These are phyloP conservation scores for Fissipunctia ypsillon DNA, from an alignment of 2,888 invertebrate genomes.

Conservation along the genomic window DNA sequence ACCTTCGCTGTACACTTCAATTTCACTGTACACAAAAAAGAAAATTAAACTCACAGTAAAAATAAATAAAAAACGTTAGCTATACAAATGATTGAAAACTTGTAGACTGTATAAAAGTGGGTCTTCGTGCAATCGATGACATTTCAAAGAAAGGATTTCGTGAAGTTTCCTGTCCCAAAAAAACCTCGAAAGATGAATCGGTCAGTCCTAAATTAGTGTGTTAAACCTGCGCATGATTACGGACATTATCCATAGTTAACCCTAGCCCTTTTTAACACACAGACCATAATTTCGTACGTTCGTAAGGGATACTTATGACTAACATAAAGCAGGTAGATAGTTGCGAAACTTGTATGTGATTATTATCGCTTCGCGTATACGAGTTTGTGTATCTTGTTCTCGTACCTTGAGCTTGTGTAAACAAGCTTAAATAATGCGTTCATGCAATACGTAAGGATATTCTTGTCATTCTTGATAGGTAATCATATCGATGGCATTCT, in stretches of 20 bases:
- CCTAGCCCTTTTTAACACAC: slow-evolving; percentile 50
- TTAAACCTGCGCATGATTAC: slow-evolving; percentile 50
- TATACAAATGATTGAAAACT: neutral
- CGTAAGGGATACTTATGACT: slow-evolving; percentile 57
- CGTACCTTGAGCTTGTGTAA: slow-evolving; percentile 62
- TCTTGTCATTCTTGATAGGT: slow-evolving; percentile 34
- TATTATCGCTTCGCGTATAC: slow-evolving; percentile 60
- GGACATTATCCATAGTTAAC: slow-evolving; percentile 49
- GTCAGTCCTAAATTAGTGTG: slow-evolving; percentile 52
- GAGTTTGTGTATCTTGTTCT: slow-evolving; percentile 61
- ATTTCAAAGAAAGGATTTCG: slow-evolving; percentile 28
- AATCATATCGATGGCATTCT: slow-evolving; percentile 35
- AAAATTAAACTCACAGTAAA: slow-evolving; percentile 3
- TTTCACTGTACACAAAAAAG: slow-evolving; percentile 76
- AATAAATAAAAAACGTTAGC: neutral
- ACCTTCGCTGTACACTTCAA: slow-evolving; percentile 85
- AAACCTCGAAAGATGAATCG: slow-evolving; percentile 15
- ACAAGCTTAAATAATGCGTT: slow-evolving; percentile 63
- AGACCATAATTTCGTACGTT: slow-evolving; percentile 52
- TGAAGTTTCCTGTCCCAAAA: slow-evolving; percentile 13
- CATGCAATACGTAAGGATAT: slow-evolving; percentile 39
- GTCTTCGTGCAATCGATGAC: slow-evolving; percentile 4
- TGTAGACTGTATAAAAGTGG: neutral
- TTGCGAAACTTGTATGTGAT: slow-evolving; percentile 66
- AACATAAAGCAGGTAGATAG: slow-evolving; percentile 59